Evolutionary conservation across 2,888 invertebrate species (phyloP).

Genomic region (Heteromurus nitidus): DNA sequence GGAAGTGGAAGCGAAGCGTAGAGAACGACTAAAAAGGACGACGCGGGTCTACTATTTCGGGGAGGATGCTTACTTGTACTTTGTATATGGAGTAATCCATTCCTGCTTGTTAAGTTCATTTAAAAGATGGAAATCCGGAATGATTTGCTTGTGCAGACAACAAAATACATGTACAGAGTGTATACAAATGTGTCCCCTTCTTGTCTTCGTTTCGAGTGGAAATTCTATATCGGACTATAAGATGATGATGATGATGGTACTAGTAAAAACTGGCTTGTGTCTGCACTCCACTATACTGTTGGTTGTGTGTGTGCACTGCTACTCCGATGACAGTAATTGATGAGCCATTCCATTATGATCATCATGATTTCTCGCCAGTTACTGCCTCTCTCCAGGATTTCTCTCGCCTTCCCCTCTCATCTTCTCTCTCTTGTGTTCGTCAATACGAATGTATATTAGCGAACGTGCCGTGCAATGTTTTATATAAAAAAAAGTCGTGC

Average conservation of each 20-base stretch:
- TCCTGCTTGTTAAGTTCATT: constrained; percentile 2
- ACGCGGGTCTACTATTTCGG: neutral
- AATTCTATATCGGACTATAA: neutral
- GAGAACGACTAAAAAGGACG: neutral
- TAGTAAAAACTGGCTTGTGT: constrained; percentile 7
- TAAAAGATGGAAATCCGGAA: constrained; percentile 17
- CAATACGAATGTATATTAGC: neutral
- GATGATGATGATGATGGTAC: constrained; percentile 13
- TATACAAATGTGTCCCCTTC: neutral
- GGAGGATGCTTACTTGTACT: neutral
- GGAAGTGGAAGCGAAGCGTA: neutral
- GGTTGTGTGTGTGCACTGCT: neutral
- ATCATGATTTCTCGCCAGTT: constrained; percentile 63
- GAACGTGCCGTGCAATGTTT: constrained; percentile 36
- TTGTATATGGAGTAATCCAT: neutral
- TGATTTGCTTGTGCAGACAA: neutral
- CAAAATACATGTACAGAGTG: neutral
- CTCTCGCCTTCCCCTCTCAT: constrained; percentile 41
- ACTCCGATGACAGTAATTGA: constrained; percentile 71
- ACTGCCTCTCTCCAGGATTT: constrained; percentile 59
- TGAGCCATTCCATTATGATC: constrained; percentile 65
- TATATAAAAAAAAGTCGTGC: constrained; percentile 44
- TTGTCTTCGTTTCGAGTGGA: constrained; percentile 47
- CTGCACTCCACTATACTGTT: neutral
- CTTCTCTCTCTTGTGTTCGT: neutral